Conservation (phyloP, 1,140 invertebrate species). For the Sminthurinus signatus region DNA sequence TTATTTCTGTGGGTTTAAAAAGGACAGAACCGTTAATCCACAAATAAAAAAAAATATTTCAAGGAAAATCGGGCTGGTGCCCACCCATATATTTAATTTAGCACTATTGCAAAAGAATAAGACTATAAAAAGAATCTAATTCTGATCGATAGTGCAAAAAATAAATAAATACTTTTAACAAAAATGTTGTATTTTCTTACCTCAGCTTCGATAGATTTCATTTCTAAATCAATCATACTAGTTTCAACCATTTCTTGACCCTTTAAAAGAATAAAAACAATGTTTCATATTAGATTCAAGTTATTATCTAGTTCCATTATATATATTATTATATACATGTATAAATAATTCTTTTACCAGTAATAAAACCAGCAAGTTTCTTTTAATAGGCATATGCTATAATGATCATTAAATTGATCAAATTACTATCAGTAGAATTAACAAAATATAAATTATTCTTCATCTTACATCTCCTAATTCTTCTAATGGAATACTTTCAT, state of each 20-base stretch:
- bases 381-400: too few species aligned
- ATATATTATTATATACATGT: too few species aligned
- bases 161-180: neutral
- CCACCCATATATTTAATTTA: constrained; percentile 9
- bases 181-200: constrained; percentile 15
- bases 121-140: neutral
- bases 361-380: too few species aligned
- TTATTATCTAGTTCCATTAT: too few species aligned
- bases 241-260: constrained; percentile 13
- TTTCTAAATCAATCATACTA: constrained; percentile 14
- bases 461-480: constrained; percentile 51
- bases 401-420: neutral
- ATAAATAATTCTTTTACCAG: too few species aligned
- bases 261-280: constrained; percentile 4
- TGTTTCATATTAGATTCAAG: constrained; percentile 2
- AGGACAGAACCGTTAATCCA: neutral
- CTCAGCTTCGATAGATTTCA: constrained; percentile 21
- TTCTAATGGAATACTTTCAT: constrained; percentile 89
- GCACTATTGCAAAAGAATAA: constrained; percentile 20
- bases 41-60: neutral
- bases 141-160: constrained; percentile 23
- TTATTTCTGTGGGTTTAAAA: too few species aligned
- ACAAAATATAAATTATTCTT: neutral
- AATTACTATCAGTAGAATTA: neutral
- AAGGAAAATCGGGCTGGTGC: constrained; percentile 9